Base-by-base conservation (phyloP, 2,888 invertebrate species). In the Cepaea hortensis region DNA sequence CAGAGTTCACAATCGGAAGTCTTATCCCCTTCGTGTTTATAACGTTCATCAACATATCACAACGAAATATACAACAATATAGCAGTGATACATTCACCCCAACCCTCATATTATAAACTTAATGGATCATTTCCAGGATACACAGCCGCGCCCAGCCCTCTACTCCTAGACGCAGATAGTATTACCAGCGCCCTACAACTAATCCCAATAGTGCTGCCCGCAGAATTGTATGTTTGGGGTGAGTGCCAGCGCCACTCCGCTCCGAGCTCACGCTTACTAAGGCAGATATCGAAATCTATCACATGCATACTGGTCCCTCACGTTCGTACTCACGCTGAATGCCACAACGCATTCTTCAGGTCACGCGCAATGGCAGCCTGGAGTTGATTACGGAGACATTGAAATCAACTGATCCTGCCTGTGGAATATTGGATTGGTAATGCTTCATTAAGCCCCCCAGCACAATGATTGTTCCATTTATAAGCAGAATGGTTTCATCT, bases 201-300 rank as follows among this genome's bases (percentile, higher is more conserved):
- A 61, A 79, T 79, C 77, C 23, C 61, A 61, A 61, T 61, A 79
- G 55, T 79, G 77, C 61, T n/a, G 23, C 23, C 35, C 15, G 11
- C 11, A 23, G 1, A 79, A 79, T 61, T 61, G 23, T 79, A 61
- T 79, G 61, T 23, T n/a, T 61, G 61, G 77, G 11, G 77, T 61
- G 77, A 79, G 77, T 61, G 77, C 55, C 23, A 23, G 6, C 61
- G 7, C 61, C 61, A 15, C 61, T 13, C 50, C 20, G 50, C 76
- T 55, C n/a, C 77, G 61, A 23, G 77, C 77, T 79, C 77, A 61
- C 77, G 77, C 77, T 61, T 61, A 79, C 77, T 9, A 55, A 61
- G 61, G 77, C n/a, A 61, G 61, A 23, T 55, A 61, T 61, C 11
- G 77, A 79, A 79, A 79, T 79, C 55, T 79, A 61, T 61, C 61